Evolutionary conservation across 92 coral and sea anemone species (phyloP), one percentile per base, ranked within the genome.

Genomic region (Meandrina meandrites): DNA sequence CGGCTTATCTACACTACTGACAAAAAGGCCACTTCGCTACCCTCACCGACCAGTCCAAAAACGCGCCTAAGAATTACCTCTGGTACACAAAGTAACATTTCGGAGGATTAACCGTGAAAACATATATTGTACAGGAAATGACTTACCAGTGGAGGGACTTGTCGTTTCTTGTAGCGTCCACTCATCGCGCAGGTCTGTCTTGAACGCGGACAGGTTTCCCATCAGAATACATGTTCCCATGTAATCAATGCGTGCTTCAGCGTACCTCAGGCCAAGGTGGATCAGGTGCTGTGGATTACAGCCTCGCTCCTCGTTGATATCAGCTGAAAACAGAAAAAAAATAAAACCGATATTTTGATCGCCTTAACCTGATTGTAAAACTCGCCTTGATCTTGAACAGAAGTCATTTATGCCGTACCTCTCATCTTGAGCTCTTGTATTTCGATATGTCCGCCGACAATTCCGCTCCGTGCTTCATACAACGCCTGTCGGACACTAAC

Each of bases 171-270:
- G 98, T 35, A 94, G 92, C 45, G 90, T 94, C 99, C 99, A 97
- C 86, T 97, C 98, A 81, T 97, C 99, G 6, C 88, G 85, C 94
- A 97, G 74, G 81, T 94, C 94, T 32, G 94, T 94, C 76, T 90
- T 92, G 75, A 97, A 92, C 36, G 96, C 90, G 17, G 97, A 89
- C 73, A 97, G 73, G 78, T 97, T 97, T 27, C 99, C 99, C 99
- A 97, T 97, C 87, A 96, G 83, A 48, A 97, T 93, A 79, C 99
- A 97, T 9, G 99, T 95, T 1, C 98, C 97, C 99, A 97, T 97
- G 95, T 97, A 97, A 89, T 97, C 99, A 57, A 97, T 67, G 17
- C 99, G 95, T 14, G 98, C 93, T 78, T 97, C 99, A 75, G 97
- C 93, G 87, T 97, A 94, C 67, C 95, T 88, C 75, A 97, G 88